Base-by-base conservation (phyloP, 2,113 vertebrate genomes). In the Vicugna pacos region DNA sequence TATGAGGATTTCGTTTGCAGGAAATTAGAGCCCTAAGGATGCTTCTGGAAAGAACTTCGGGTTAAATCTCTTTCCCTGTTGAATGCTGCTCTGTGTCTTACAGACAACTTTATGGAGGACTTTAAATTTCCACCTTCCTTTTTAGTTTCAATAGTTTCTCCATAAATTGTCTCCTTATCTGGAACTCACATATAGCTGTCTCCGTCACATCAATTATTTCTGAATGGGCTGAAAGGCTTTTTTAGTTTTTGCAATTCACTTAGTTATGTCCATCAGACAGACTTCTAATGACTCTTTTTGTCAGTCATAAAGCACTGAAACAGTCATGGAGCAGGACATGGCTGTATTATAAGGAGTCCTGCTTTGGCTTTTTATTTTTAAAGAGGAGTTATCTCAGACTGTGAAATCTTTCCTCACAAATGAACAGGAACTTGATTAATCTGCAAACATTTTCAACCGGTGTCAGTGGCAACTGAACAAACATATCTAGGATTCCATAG, bases 221-320 rank as follows among this genome's bases (percentile, higher is more conserved):
- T 97, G 80, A 97, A 96, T 80, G 92, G 64, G 26, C 46, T 54
- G 30, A 97, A 97, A 89, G 79, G 70, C 28, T 54, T 93, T 98
- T 93, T 97, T 96, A 91, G 30, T 96, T 94, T 94, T 97, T 98
- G 97, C 97, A 89, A 96, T 97, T 98, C 96, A 97, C 93, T 94
- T 96, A 83, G 73, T 30, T 96, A 90, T 89, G 75, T 93, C 96
- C 83, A 94, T 97, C 98, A 98, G 97, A 85, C 87, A 96, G 96
- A 95, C 95, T 97, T 81, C 20, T 98, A 98, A 97, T 96, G 97
- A 97, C 89, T 97, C 76, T 94, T 6, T 8, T 96, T 97, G 72
- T 96, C 86, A 98, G 65, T 97, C 35, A 97, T 92, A 97, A 82
- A 98, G 94, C 93, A 93, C 35, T 11, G 70, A 95, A 64, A 94